Conservation (phyloP, 2,113 vertebrate genomes). For the Ciconia stormi region DNA sequence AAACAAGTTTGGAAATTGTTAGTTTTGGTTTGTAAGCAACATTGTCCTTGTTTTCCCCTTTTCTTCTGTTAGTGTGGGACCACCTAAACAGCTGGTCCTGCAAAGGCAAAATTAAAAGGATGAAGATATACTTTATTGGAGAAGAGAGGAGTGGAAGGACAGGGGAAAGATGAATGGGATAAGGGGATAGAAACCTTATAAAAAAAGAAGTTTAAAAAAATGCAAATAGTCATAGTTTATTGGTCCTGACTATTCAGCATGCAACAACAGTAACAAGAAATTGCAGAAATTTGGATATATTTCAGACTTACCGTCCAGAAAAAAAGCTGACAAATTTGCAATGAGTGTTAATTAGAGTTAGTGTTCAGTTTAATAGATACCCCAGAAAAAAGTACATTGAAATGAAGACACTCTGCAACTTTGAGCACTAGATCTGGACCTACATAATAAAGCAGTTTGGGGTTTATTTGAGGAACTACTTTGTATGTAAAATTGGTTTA, state of each 20-base stretch:
- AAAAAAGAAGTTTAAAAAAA: neutral
- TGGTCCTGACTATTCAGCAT: neutral
- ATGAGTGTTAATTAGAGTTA: neutral
- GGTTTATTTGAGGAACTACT: neutral
- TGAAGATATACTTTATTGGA: neutral
- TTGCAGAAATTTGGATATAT: neutral
- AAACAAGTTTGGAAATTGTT: neutral
- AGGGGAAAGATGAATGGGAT: neutral
- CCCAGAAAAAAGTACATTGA: neutral
- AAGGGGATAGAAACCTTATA: neutral
- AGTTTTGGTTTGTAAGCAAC: neutral
- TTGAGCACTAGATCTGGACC: neutral
- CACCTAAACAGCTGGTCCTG: neutral
- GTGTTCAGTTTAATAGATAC: neutral
- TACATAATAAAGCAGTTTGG: neutral
- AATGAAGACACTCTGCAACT: neutral
- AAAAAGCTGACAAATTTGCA: neutral
- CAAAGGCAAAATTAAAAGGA: neutral
- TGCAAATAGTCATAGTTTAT: neutral
- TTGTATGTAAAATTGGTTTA: neutral
- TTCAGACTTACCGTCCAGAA: neutral
- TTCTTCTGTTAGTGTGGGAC: neutral
- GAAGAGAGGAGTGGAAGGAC: neutral
- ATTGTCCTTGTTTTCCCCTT: neutral
- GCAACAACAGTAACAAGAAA: neutral